Evolutionary conservation across 2,797 vertebrate genomes (phyloP), one percentile per base, ranked within the genome.

Genomic region (Pagetopsis macropterus): DNA sequence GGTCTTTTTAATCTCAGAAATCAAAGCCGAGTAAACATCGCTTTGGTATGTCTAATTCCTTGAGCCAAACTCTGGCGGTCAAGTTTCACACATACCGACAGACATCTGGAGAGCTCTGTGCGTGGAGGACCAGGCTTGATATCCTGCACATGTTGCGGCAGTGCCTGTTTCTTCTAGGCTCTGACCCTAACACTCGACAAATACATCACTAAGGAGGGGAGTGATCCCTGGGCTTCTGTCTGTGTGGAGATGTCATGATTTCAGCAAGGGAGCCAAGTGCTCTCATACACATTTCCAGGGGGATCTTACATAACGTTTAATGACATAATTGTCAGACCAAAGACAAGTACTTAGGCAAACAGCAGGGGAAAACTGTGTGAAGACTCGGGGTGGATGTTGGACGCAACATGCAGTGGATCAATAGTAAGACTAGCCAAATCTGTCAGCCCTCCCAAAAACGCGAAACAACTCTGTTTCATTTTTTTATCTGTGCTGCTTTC

Each of bases 1-100:
- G 85, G 60, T 86, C 86, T 75, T 90, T 90, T 89, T 89, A 93
- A 94, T 93, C 91, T 83, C 70, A 69, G 80, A 87, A 92, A 94
- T 94, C 89, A 93, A 94, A 92, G 87, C 87, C 89, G 88, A 86
- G 88, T 93, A 95, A 95, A 95, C 92, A 92, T 51, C 2, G 64
- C 86, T 81, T 83, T 82, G 85, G 90, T 83, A 89, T 86, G 91
- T 84, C 82, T 86, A 85, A 88, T 87, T 90, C 86, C 76, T 87
- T 49, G 16, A 84, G 84, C 84, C 84, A 84, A 91, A 87, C 84
- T 88, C 78, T 59, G 27, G 88, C 71, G 84, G 84, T 91, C 85
- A 84, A 85, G 82, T 91, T 93, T 93, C 87, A 85, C 92, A 90
- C 92, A 92, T 86, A 87, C 88, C 89, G 75, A 87, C 75, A 72